A percentile compares a stretch with the other conserved stretches of the same genome.
These are phyloP conservation scores for Caenorhabditis sp. DNA, from an alignment of 2,888 invertebrate genomes.

Conservation along the genomic window DNA sequence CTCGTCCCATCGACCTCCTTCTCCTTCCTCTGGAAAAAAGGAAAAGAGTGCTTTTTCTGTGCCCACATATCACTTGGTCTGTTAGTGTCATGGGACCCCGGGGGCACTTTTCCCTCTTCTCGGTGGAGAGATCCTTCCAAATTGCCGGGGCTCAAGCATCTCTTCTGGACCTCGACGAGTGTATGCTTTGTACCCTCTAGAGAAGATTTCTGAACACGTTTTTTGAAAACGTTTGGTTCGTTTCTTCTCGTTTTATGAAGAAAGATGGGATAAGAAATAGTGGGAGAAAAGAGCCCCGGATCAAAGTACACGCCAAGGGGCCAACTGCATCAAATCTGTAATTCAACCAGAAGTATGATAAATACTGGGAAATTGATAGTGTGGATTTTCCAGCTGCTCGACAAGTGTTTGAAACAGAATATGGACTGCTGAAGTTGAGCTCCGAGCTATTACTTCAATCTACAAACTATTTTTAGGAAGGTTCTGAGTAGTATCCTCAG, in stretches of 20 bases:
- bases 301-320: constrained; percentile 13
- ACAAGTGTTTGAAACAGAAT: no score
- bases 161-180: constrained; percentile 32
- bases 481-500: no score
- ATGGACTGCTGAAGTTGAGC: no score
- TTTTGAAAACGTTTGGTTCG: constrained; percentile 22
- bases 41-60: constrained; percentile 48
- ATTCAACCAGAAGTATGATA: no score
- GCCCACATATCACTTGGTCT: constrained; percentile 65
- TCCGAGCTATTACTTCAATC: no score
- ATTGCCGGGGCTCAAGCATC: constrained; percentile 39
- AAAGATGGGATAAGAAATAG: background rate
- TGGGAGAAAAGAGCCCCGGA: background rate
- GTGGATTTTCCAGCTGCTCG: no score
- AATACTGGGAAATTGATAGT: no score
- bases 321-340: background rate
- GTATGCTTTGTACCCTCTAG: constrained; percentile 36
- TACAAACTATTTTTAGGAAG: no score
- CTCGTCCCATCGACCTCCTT: constrained; percentile 18
- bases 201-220: constrained; percentile 49
- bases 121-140: constrained; percentile 16
- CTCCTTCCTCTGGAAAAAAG: constrained; percentile 9
- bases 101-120: constrained; percentile 37
- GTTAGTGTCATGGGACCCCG: constrained; percentile 62
- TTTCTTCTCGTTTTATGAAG: constrained; percentile 1